Evolutionary conservation across 92 coral and sea anemone genomes (phyloP), one percentile per base, ranked within the genome.

Genomic region (Zoanthus gigantus): DNA sequence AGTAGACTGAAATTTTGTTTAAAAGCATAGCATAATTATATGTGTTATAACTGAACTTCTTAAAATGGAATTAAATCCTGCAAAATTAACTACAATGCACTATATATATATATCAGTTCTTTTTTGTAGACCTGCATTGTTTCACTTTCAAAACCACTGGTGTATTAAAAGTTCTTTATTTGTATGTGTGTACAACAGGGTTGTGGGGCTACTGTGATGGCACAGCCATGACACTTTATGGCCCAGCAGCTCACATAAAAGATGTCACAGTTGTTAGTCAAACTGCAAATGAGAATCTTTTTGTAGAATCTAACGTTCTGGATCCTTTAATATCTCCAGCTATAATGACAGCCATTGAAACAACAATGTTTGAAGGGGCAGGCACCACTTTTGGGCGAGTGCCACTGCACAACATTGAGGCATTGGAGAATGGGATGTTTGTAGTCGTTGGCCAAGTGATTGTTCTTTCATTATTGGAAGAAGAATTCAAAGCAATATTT

Each of bases 401-500:
- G 66, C 83, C 82, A 14, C 42, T 76, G 67, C 83, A 50, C 83
- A 67, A 58, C 65, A 71, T 30, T 53, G 74, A 58, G 83, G 83
- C 82, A 23, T 65, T 86, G 50, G 82, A 74, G 54, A 74, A 78
- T 77, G 77, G 77, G 45, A 73, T 37, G 53, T 73, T 73, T 47
- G 45, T 16, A 47, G 52, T 47, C 17, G 52, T 42, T 73, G 77
- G 56, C 45, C 48, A 42, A 73, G 77, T 73, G 52, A 77, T 47
- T 18, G 83, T 52, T 61, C 48, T 77, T 18, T 77, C 83, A 45
- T 50, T 77, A 16, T 50, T 77, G 32, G 34, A n/a, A 17, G 89
- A 86, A 47, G 89, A 76, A 66, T 75, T 77, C 53, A 61, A 76
- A 16, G 83, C 66, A 80, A 77, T 86, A 65, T 86, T 86, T 82